Evolutionary conservation across 2,797 vertebrate genomes (phyloP).

Genomic region (Xiphorhynchus erythropygius): DNA sequence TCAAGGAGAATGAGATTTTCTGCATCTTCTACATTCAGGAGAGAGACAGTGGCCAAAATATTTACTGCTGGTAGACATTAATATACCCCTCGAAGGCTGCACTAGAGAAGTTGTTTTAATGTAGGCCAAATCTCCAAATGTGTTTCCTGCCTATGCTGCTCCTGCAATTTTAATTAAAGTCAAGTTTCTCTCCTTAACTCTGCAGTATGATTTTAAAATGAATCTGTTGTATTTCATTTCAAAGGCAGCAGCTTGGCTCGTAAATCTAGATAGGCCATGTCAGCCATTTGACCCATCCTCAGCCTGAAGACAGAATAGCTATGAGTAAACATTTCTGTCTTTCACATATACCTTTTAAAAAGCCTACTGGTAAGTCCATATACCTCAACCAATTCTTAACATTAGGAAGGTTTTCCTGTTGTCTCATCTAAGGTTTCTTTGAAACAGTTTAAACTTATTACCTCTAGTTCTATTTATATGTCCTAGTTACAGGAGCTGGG

Average conservation of each 20-base stretch:
- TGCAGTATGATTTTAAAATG: background rate
- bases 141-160: background rate
- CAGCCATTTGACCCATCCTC: background rate
- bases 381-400: background rate
- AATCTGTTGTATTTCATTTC: background rate
- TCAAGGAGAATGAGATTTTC: slow-evolving; percentile 32
- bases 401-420: background rate
- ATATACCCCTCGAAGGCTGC: background rate
- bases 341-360: background rate
- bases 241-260: background rate
- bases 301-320: background rate
- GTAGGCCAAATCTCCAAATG: background rate
- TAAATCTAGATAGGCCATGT: background rate
- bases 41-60: background rate
- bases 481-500: too few species aligned
- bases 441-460: background rate
- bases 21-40: background rate
- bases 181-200: background rate
- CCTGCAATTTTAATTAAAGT: background rate
- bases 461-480: background rate
- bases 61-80: background rate
- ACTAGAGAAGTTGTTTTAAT: background rate
- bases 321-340: background rate
- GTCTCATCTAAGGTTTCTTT: background rate
- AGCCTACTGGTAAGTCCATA: background rate